Percentiles rank a stretch among this genome's conserved stretches.
phyloP scores from a whole-genome alignment of 2,113 vertebrate genomes.

The Ploceus nigricollis region DNA sequence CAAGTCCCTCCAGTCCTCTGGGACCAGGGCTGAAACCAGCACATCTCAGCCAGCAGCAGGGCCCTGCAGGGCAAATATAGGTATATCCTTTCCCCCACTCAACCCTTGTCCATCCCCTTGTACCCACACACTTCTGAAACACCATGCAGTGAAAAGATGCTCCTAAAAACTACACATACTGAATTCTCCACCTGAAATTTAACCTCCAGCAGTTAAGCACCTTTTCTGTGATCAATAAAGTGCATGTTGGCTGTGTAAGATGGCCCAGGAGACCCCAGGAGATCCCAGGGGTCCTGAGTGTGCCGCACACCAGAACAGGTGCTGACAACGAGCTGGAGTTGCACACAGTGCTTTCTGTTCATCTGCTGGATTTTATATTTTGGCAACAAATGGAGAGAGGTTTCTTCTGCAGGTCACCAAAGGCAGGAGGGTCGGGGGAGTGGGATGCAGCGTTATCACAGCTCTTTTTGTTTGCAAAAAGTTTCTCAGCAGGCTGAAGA shows the following conservation, averaged over 20 bases:
- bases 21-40: background rate
- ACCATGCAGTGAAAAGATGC: background rate
- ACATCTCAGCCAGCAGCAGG: background rate
- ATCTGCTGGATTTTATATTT: background rate
- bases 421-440: background rate
- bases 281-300: background rate
- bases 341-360: background rate
- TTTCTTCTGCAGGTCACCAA: background rate
- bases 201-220: background rate
- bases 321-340: accelerated
- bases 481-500: conserved; percentile 30
- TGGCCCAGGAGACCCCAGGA: background rate
- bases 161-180: background rate
- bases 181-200: background rate
- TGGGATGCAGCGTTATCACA: background rate
- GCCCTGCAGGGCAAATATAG: background rate
- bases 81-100: background rate
- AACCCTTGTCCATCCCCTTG: background rate
- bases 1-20: background rate
- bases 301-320: background rate
- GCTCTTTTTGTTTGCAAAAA: conserved; percentile 23
- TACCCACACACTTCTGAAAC: background rate
- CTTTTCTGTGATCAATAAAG: background rate
- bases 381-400: background rate
- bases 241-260: background rate